Base-by-base conservation (phyloP, 2,797 vertebrate species). In the Neosilurus hyrtlii region DNA sequence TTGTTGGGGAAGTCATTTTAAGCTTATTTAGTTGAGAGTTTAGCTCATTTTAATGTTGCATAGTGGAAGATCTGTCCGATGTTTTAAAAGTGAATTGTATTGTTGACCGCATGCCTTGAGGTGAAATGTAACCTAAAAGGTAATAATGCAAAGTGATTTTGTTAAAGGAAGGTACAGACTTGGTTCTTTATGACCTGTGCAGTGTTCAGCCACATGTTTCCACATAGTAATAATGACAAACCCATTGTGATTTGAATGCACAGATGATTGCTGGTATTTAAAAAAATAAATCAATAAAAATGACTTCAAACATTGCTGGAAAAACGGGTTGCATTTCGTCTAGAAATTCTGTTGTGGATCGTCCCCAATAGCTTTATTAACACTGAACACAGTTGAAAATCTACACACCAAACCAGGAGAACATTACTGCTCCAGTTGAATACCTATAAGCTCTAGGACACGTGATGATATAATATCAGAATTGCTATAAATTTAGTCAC, bases 121-220 rank as follows among this genome's bases (percentile, higher is more conserved):
- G 61, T n/a, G 52, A 62, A 79, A 10, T 66, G 52, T 66, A 66
- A 24, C 62, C 76, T 63, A 52, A 12, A 72, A 79, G 52, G 76
- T 72, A 20, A 65, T 43, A 79, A 15, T 71, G 82, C 66, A 24
- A 79, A 83, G 66, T 73, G 59, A 71, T 54, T 78, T 78, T 79
- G 63, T 37, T 70, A 22, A 70, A 30, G 20, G 35, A 79, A 79
- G 56, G 61, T 79, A n/a, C 57, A 73, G 22, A 73, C 63, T 62
- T 59, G 15, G 68, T 43, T 43, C 52, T 26, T 24, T 43, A 70
- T 20, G 1, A 61, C 43, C 43, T 57, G 76, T 56, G 54, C 24
- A 4, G 12, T 4, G 1, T 43, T 79, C 22, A 83, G 16, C 4
- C 65, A 30, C 12, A 43, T 22, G 79, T 61, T 24, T 68, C n/a